These are phyloP conservation scores for Leptopterna dolabrata DNA, from an alignment of 2,888 invertebrate genomes.

Conservation along the genomic window DNA sequence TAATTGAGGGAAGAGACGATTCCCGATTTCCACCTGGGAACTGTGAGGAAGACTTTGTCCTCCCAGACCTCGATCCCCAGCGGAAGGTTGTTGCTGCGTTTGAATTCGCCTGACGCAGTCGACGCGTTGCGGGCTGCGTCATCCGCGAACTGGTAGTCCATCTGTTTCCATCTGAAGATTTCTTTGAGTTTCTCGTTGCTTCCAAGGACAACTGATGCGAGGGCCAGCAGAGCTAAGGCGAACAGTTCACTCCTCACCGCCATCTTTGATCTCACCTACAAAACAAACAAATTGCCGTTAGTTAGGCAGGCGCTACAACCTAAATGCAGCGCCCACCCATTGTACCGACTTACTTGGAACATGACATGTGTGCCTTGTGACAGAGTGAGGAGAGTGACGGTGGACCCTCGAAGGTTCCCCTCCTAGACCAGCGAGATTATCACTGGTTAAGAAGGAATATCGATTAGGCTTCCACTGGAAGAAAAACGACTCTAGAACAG, in stretches of 20 bases:
- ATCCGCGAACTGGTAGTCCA: constrained; percentile 76
- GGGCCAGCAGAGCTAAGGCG: background rate
- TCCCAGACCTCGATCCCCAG: constrained; percentile 79
- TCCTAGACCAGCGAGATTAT: too few species aligned
- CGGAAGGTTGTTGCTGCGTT: constrained; percentile 76
- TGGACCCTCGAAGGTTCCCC: too few species aligned
- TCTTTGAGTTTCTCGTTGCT: constrained; percentile 68
- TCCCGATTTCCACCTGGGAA: constrained; percentile 79
- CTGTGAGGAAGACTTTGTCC: constrained; percentile 72
- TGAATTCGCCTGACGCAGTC: constrained; percentile 72
- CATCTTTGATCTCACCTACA: background rate
- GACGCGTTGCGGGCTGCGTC: constrained; percentile 73
- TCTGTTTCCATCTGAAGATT: constrained; percentile 77
- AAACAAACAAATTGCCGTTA: background rate
- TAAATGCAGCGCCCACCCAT: too few species aligned
- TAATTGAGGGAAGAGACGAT: constrained; percentile 79
- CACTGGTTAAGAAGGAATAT: too few species aligned
- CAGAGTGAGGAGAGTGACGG: too few species aligned
- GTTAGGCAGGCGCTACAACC: too few species aligned
- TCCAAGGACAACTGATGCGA: background rate
- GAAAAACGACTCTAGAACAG: too few species aligned
- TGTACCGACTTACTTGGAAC: too few species aligned
- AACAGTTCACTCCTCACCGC: background rate
- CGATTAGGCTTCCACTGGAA: too few species aligned
- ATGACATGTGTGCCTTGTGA: too few species aligned